Percentiles rank a stretch among this genome's conserved stretches.
phyloP scores from a whole-genome alignment of 2,113 vertebrate species.

The Oostethus manadensis region DNA sequence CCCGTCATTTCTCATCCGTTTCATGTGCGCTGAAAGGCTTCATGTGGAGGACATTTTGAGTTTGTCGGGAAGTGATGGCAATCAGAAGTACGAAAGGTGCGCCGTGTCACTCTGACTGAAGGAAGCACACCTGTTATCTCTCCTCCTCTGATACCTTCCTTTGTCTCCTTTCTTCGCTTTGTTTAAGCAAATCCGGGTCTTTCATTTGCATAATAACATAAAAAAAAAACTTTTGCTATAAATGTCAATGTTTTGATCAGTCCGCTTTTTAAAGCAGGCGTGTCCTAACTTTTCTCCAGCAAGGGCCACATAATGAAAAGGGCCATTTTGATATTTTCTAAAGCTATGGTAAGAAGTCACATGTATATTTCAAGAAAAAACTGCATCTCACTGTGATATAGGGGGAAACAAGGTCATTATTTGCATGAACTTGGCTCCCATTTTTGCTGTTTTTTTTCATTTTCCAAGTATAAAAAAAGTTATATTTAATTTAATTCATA shows the following conservation, averaged over 20 bases:
- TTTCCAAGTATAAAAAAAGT: too few species aligned
- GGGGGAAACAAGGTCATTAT: too few species aligned
- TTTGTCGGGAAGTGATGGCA: conserved; percentile 16
- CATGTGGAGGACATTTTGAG: conserved; percentile 16
- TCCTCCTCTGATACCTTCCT: conserved; percentile 1
- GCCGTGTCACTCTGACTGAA: conserved; percentile 17
- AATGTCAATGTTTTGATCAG: background rate
- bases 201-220: conserved; percentile 15
- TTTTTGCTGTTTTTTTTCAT: too few species aligned
- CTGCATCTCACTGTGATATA: too few species aligned
- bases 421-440: too few species aligned
- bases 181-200: conserved; percentile 7
- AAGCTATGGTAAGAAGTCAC: too few species aligned
- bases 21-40: conserved; percentile 31
- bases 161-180: conserved; percentile 10
- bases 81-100: conserved; percentile 25
- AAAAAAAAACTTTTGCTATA: background rate
- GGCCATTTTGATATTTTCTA: too few species aligned
- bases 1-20: conserved; percentile 20
- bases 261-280: too few species aligned
- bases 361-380: too few species aligned
- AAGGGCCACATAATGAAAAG: too few species aligned
- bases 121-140: conserved; percentile 30
- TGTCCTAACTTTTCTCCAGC: too few species aligned
- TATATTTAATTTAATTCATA: too few species aligned